Conservation (phyloP, 2,113 vertebrate genomes). For the Zosterops pallidus region DNA sequence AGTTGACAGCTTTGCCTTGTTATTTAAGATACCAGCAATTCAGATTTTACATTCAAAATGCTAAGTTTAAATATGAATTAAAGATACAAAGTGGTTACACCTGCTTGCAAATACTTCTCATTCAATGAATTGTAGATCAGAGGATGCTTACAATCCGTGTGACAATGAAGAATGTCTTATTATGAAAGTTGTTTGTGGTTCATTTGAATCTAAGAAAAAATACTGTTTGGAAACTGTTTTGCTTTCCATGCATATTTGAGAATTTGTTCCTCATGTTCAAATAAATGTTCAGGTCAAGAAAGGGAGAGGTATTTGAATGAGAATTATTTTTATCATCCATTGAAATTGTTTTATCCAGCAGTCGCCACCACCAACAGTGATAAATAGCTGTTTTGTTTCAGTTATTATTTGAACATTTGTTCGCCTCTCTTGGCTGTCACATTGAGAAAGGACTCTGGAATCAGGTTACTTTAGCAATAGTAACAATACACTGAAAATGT, state of each 20-base stretch:
- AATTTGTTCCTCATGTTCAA: background rate
- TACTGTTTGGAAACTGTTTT: background rate
- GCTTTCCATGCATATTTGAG: background rate
- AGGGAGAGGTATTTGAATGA: background rate
- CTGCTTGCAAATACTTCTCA: rapidly evolving
- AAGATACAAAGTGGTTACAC: background rate
- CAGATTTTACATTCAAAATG: background rate
- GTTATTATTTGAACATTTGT: background rate
- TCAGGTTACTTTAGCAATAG: background rate
- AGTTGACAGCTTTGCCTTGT: background rate
- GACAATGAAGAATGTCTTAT: background rate
- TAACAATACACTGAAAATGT: background rate
- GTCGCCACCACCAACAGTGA: background rate
- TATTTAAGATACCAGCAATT: background rate
- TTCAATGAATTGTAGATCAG: background rate
- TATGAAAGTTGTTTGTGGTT: background rate
- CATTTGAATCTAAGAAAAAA: background rate
- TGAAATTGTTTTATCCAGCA: background rate
- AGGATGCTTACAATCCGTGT: background rate
- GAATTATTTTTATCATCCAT: background rate
- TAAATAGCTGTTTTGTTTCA: conserved; percentile 3
- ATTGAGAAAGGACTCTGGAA: background rate
- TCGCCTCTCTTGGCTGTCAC: background rate
- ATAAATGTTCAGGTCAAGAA: background rate
- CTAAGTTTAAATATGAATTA: background rate